These are phyloP conservation scores for Isichthys henryi DNA, from an alignment of 2,113 vertebrate genomes.

Conservation along the genomic window DNA sequence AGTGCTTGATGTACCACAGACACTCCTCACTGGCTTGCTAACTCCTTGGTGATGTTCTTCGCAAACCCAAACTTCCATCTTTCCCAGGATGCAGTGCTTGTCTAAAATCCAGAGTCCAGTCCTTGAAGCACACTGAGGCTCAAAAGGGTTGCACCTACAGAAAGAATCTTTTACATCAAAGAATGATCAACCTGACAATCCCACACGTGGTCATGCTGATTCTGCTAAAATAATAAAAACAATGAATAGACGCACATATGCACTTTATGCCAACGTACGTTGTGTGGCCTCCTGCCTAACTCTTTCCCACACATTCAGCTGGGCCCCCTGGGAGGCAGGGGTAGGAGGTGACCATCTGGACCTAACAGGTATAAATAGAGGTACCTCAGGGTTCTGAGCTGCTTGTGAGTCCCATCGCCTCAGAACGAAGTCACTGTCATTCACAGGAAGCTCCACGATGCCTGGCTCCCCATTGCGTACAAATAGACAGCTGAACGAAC, in stretches of 20 bases:
- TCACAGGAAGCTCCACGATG: background rate
- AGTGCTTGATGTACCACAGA: background rate
- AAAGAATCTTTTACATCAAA: background rate
- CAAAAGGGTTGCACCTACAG: background rate
- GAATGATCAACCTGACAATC: background rate
- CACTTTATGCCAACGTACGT: background rate
- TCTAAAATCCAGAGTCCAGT: background rate
- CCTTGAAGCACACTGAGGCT: background rate
- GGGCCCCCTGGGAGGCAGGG: background rate
- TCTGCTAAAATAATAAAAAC: background rate
- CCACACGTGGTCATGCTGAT: background rate
- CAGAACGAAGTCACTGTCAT: background rate
- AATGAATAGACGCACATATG: background rate
- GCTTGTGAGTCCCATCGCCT: background rate
- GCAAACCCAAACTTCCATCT: background rate
- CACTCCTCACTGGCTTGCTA: background rate
- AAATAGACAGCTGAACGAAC: background rate
- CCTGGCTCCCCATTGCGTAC: background rate
- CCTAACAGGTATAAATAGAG: slow-evolving; percentile 1
- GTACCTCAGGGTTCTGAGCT: background rate
- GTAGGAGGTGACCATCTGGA: background rate
- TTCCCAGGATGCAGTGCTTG: background rate
- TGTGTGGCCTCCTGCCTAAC: background rate
- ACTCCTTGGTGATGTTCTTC: background rate
- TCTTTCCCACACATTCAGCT: background rate